Evolutionary conservation across 2,797 vertebrate genomes (phyloP).

Genomic region (Rachycentron canadum): DNA sequence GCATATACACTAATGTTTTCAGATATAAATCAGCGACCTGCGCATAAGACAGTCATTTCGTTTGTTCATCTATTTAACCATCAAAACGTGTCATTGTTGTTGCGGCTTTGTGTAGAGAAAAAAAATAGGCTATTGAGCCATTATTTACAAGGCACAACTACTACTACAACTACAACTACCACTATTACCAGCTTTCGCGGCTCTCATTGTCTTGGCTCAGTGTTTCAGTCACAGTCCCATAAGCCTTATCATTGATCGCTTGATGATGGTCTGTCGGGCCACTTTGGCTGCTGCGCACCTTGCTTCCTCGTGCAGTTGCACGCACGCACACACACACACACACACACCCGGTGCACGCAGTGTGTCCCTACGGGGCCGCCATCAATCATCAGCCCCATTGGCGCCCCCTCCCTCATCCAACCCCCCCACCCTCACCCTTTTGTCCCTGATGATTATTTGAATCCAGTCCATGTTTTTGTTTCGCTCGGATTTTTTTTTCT

Average conservation of each 20-base stretch:
- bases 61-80: conserved; percentile 1
- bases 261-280: conserved; percentile 75
- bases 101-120: not conserved
- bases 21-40: conserved; percentile 39
- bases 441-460: conserved; percentile 78
- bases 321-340: conserved; percentile 30
- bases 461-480: conserved; percentile 94
- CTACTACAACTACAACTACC: not conserved
- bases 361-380: conserved; percentile 81
- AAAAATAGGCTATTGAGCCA: conserved; percentile 11
- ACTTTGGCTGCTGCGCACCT: conserved; percentile 74
- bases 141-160: conserved; percentile 42
- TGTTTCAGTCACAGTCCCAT: conserved; percentile 80
- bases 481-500: conserved; percentile 68
- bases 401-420: not conserved
- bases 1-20: conserved; percentile 43
- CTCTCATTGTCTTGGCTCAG: conserved; percentile 68
- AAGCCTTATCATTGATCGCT: conserved; percentile 74
- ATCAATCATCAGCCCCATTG: conserved; percentile 84
- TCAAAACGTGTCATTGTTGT: not conserved
- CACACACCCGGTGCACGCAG: conserved; percentile 72
- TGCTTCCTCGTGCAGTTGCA: conserved; percentile 84
- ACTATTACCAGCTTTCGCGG: not conserved
- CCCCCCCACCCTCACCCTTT: conserved; percentile 47
- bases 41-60: not conserved